Conservation (phyloP, 2,113 vertebrate genomes). For the Zingel zingel region DNA sequence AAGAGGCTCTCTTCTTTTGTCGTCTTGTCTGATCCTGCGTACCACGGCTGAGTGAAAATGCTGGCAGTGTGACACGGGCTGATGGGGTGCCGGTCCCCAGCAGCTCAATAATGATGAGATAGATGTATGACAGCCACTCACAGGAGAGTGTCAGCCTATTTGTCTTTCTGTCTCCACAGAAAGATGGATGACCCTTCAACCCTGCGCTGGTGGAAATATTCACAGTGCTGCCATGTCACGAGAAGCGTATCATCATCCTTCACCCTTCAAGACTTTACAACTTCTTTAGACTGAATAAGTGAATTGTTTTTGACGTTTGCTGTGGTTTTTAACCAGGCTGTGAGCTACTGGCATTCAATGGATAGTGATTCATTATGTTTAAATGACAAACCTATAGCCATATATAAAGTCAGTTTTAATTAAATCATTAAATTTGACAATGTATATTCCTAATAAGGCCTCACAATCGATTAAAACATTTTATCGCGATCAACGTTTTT, state of each 20-base stretch:
- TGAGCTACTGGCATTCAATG: neutral
- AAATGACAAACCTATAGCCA: no score
- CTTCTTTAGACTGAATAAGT: constrained; percentile 46
- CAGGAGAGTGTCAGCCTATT: constrained; percentile 79
- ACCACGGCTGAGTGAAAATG: constrained; percentile 37
- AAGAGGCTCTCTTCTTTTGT: constrained; percentile 52
- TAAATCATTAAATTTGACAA: neutral
- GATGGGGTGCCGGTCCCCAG: constrained; percentile 63
- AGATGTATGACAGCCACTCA: constrained; percentile 82
- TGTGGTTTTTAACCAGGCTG: constrained; percentile 15
- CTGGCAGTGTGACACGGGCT: constrained; percentile 59
- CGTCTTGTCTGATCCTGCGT: constrained; percentile 30
- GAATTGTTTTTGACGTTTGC: constrained; percentile 10
- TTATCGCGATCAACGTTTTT: no score
- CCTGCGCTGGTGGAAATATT: constrained; percentile 59
- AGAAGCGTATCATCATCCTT: constrained; percentile 58
- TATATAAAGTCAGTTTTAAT: neutral
- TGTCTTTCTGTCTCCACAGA: constrained; percentile 80
- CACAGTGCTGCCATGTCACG: constrained; percentile 58
- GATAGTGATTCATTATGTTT: constrained; percentile 4
- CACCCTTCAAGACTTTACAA: constrained; percentile 51
- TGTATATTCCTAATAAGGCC: neutral
- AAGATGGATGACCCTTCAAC: constrained; percentile 83
- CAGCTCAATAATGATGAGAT: constrained; percentile 81
- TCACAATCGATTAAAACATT: no score